Evolutionary conservation across 2,113 vertebrate genomes (phyloP), one percentile per base, ranked within the genome.

Genomic region (Hippopotamus amphibius): DNA sequence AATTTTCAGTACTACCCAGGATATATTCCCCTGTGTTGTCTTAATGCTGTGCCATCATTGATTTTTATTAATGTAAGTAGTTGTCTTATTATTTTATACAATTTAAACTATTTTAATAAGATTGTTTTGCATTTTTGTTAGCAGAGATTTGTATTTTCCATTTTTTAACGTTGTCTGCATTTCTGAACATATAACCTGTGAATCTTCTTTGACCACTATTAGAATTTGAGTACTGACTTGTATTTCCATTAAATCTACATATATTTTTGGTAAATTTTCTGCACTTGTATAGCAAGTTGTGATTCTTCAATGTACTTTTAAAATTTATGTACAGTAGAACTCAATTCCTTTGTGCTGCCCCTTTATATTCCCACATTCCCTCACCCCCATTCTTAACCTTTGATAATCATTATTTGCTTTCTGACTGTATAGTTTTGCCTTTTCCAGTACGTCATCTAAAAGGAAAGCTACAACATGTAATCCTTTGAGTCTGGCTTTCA

Each of bases 161-260:
- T n/a, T 88, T 87, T 82, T 74, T 37, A 93, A 88, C 94, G 69
- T 50, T 41, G 19, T 82, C 61, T 69, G 43, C n/a, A 83, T 83
- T 95, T 83, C 43, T 61, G 66, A 92, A 41, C 26, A 55, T 41
- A 59, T n/a, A 76, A n/a, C 80, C 46, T 89, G 48, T 92, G 74
- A 77, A 76, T 76, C 33, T 69, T 81, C 74, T 95, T 43, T 79
- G 46, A 93, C 24, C 10, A 93, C 12, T 66, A 53, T 26, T 87
- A 53, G 71, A 97, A 66, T 91, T 72, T 87, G 55, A 15, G 10
- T 57, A 88, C 37, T 80, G 48, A 94, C 11, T 90, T 81, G 26
- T 50, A 80, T 72, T 88, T 89, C 55, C 59, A 79, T 24, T 68
- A 88, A 63, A 33, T 82, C 46, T 90, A 76, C 43, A 82, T n/a